phyloP scores from a whole-genome alignment of 2,888 invertebrate genomes.

The Acrocera orbiculus region DNA sequence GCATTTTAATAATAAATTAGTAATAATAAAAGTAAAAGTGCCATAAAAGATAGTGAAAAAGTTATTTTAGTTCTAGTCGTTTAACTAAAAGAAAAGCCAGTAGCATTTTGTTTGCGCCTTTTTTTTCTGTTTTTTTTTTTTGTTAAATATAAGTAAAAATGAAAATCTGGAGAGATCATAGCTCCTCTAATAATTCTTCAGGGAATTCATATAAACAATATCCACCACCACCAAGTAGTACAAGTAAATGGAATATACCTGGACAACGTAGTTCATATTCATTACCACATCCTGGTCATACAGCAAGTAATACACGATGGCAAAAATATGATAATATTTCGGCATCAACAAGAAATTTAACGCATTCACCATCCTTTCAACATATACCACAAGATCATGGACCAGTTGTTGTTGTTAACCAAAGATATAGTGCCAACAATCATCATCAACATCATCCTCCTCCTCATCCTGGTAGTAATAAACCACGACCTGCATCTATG shows the following conservation, averaged over 20 bases:
- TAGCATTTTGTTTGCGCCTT: no score
- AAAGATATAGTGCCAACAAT: constrained; percentile 5
- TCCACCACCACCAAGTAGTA: constrained; percentile 13
- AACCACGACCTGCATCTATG: constrained; percentile 14
- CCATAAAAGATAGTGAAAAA: constrained; percentile 3
- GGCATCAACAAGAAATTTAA: constrained; percentile 10
- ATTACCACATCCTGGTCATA: constrained; percentile 18
- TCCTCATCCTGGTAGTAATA: neutral
- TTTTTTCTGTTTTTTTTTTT: no score
- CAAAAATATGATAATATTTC: constrained; percentile 12
- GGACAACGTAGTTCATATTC: constrained; percentile 17
- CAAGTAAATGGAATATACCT: constrained; percentile 14
- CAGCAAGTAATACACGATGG: constrained; percentile 17
- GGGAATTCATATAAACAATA: constrained; percentile 12
- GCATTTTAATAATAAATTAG: no score
- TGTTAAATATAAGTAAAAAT: constrained; percentile 1
- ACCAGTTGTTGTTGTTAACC: constrained; percentile 9
- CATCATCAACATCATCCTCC: neutral
- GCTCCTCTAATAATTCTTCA: constrained; percentile 3
- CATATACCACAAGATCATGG: constrained; percentile 13
- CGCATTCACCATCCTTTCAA: constrained; percentile 15
- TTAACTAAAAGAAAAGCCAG: no score
- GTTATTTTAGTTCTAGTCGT: constrained; percentile 2
- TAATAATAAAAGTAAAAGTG: no score
- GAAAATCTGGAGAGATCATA: constrained; percentile 11